A percentile compares a stretch with the other conserved stretches of the same genome.
These are phyloP conservation scores for Phanerotoma sp. DNA, from an alignment of 2,888 invertebrate species.

Conservation along the genomic window DNA sequence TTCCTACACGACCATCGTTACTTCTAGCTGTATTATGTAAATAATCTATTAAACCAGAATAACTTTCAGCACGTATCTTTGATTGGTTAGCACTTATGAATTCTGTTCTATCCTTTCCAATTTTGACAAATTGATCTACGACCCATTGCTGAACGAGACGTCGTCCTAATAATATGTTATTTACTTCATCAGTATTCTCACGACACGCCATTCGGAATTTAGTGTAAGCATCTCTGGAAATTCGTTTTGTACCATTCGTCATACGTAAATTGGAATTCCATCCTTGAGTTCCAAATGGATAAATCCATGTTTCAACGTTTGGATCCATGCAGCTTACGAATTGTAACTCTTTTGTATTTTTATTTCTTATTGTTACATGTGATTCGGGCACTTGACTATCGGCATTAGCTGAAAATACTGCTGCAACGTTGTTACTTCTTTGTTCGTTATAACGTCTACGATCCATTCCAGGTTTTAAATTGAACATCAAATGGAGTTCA, in stretches of 20 bases:
- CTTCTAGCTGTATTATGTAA: constrained; percentile 1
- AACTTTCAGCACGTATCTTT: not conserved
- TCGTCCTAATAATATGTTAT: constrained; percentile 12
- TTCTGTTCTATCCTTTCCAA: constrained; percentile 6
- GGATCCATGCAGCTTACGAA: not conserved
- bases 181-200: no score
- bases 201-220: constrained; percentile 16
- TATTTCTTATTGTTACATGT: not conserved
- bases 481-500: not conserved
- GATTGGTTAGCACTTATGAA: constrained; percentile 2
- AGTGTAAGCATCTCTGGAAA: constrained; percentile 9
- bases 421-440: not conserved
- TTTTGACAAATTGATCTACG: constrained; percentile 9
- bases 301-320: not conserved
- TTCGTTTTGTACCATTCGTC: not conserved
- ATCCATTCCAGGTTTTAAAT: not conserved
- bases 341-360: not conserved
- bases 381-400: not conserved
- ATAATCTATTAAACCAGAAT: constrained; percentile 3
- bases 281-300: not conserved
- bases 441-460: not conserved
- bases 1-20: constrained; percentile 17
- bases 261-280: not conserved
- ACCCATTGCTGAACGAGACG: not conserved
- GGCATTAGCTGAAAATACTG: not conserved